Evolutionary conservation across 2,797 vertebrate species (phyloP), one percentile per base, ranked within the genome.

Genomic region (Synanceia verrucosa): DNA sequence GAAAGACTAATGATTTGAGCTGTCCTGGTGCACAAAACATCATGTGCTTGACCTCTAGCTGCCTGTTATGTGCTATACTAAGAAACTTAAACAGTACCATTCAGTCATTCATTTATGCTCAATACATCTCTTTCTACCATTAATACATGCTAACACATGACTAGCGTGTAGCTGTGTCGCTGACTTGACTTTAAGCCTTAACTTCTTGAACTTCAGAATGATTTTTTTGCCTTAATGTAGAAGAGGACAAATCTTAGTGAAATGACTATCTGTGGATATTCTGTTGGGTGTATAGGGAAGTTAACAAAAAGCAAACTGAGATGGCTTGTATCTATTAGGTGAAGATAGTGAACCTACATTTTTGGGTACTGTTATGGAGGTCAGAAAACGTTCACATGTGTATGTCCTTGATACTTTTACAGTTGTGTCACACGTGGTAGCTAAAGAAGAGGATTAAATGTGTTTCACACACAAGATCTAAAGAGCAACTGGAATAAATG

Each of bases 381-480:
- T 80, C 65, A 73, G 70, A 76, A 91, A 84, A 76, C 69, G 43
- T 79, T 90, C 73, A 71, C 83, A 88, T n/a, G 23, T 87, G 82
- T 78, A 53, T 31, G 82, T 86, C 81, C 81, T 85, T 83, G 73
- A 82, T 81, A 69, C 67, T 79, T 77, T 16, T 47, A 61, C 90
- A 91, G 90, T 89, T 92, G 90, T 73, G 29, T 79, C 31, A 71
- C 91, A 93, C 85, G 87, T 93, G 91, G 57, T 48, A 62, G 53
- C 41, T 53, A 62, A 78, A 72, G 31, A 58, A 52, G 47, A 61
- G 10, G 10, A 59, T 43, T 43, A 81, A 83, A 69, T 34, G 50
- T 18, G 28, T 70, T 75, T 82, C 56, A 48, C 47, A 65, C 53
- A 48, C 19, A 29, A 12, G 39, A 70, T 21, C 28, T 5, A 14